A percentile compares a stretch with the other conserved stretches of the same genome.
These are phyloP conservation scores for Malurus elegans DNA, from an alignment of 2,113 vertebrate species.

Conservation along the genomic window DNA sequence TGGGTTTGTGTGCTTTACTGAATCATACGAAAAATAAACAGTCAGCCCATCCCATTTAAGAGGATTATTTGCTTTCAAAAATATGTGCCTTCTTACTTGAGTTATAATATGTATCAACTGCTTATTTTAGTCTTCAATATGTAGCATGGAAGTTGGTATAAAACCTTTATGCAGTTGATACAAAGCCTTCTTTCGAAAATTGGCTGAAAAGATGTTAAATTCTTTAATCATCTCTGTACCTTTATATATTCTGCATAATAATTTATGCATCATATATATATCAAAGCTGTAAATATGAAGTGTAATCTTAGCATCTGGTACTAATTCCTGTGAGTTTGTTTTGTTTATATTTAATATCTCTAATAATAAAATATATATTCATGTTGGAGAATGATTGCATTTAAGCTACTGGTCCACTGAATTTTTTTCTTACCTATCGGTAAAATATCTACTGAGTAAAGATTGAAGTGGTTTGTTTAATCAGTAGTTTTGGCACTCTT, in stretches of 20 bases:
- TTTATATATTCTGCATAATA: neutral
- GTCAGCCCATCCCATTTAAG: neutral
- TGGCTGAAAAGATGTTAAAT: neutral
- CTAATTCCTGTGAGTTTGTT: neutral
- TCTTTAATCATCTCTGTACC: neutral
- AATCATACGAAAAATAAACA: slow-evolving; percentile 49
- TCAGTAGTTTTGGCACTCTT: neutral
- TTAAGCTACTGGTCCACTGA: neutral
- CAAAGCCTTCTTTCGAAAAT: neutral
- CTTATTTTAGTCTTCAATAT: neutral
- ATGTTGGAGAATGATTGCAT: neutral
- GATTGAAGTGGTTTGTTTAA: neutral
- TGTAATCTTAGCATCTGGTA: neutral
- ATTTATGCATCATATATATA: neutral
- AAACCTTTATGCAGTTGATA: neutral
- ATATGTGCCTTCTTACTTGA: neutral
- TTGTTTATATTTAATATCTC: neutral
- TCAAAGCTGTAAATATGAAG: neutral
- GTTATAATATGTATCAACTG: neutral
- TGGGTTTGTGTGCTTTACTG: slow-evolving; percentile 41
- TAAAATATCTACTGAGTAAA: neutral
- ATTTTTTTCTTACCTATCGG: neutral
- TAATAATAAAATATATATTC: neutral
- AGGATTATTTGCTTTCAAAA: neutral
- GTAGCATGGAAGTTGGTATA: neutral